Base-by-base conservation (phyloP, 2,888 invertebrate genomes). In the Spilarctia lutea region DNA sequence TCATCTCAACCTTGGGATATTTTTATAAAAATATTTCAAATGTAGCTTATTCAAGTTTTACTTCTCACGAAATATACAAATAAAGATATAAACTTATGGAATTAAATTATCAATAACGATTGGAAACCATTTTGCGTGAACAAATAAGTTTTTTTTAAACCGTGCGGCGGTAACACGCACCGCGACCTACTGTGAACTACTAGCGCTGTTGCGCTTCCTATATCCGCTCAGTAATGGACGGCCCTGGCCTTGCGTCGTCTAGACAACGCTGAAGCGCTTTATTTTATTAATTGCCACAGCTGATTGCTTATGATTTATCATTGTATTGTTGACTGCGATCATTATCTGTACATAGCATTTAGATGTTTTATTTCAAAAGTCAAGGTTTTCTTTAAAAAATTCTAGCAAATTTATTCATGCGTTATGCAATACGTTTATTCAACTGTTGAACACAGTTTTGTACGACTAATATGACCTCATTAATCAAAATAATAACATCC, bases 161-260 rank as follows among this genome's bases (percentile, higher is more conserved):
- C 79, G 52, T 63, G 72, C 52, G 74, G 74, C 77, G 79, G 82
- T 83, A 79, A 82, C 83, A 82, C 83, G 80, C 83, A 66, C 81
- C 79, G 68, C 83, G 85, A 79, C 88, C 86, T 82, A 79, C 85
- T 80, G 83, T 81, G 88, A 85, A 81, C 83, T 82, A 91, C 91
- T 92, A 90, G 87, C 86, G 83, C 79, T 85, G 86, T 85, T 82
- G 84, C 88, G 87, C 89, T 91, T 91, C 91, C 89, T 89, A 87
- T 87, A 90, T 90, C 88, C 89, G 90, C 81, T 81, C 83, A 78
- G 79, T 85, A 84, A 87, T 85, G 83, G 83, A 77, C 84, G 89
- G 73, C 89, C 89, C 77, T 89, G 91, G 89, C 92, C 91, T 90
- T 92, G 92, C 78, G 78, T 81, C 82, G 52, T 77, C 81, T 81